These are phyloP conservation scores for Bellardia pandia DNA, from an alignment of 2,888 invertebrate genomes.

Conservation along the genomic window DNA sequence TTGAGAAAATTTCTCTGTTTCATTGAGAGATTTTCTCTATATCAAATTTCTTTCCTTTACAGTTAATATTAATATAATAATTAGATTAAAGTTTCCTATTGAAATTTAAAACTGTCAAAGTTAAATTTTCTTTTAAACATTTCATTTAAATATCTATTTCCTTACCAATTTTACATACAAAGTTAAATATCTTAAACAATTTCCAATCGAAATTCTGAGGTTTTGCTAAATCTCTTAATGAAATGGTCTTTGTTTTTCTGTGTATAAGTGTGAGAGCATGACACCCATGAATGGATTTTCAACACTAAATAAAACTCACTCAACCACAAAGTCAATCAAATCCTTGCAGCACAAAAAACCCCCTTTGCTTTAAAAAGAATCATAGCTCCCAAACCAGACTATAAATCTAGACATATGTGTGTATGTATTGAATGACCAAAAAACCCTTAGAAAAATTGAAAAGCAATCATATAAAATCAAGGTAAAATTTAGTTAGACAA, in stretches of 20 bases:
- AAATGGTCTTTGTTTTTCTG: slow-evolving; percentile 15
- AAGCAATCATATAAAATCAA: slow-evolving; percentile 72
- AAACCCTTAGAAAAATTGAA: slow-evolving; percentile 41
- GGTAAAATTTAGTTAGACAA: slow-evolving; percentile 65
- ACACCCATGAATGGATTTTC: slow-evolving; percentile 27
- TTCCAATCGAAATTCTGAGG: slow-evolving; percentile 28
- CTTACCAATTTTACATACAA: not conserved
- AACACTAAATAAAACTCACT: slow-evolving; percentile 70
- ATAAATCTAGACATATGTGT: slow-evolving; percentile 21
- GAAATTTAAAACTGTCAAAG: too few relatives aligned
- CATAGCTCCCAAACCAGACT: slow-evolving; percentile 18
- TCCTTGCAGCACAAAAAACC: slow-evolving; percentile 53
- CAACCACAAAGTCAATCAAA: slow-evolving; percentile 73
- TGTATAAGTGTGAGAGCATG: not conserved
- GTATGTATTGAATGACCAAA: not conserved
- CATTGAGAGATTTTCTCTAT: not conserved
- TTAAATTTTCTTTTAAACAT: not conserved
- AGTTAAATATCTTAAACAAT: slow-evolving; percentile 7
- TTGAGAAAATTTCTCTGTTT: not conserved
- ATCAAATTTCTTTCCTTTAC: not conserved
- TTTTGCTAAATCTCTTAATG: slow-evolving; percentile 17
- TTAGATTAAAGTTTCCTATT: not conserved
- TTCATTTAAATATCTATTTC: not conserved
- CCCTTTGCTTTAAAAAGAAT: slow-evolving; percentile 10
- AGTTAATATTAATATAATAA: too few relatives aligned